Evolutionary conservation across 2,797 vertebrate species (phyloP).

Genomic region (Etheostoma nigrum): DNA sequence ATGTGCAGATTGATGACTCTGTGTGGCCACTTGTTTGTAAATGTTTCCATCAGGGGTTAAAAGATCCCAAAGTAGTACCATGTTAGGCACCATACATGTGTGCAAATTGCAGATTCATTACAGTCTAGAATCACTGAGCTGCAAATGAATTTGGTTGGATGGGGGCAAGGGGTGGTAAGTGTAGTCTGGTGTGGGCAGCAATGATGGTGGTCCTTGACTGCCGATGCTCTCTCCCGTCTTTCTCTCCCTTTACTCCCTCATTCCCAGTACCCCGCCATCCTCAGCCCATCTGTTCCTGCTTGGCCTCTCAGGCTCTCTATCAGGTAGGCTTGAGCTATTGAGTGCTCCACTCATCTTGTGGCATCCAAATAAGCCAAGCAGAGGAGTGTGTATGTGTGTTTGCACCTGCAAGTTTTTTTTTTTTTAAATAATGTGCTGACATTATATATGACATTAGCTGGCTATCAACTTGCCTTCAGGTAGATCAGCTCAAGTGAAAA

Average conservation of each 20-base stretch:
- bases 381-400: conserved; percentile 23
- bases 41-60: conserved; percentile 84
- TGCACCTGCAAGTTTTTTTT: conserved; percentile 18
- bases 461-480: conserved; percentile 14
- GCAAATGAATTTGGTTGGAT: conserved; percentile 82
- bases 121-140: conserved; percentile 75
- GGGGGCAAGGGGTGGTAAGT: conserved; percentile 71
- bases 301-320: conserved; percentile 80
- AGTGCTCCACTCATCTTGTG: conserved; percentile 74
- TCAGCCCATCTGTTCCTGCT: conserved; percentile 86
- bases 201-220: conserved; percentile 87
- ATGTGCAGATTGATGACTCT: conserved; percentile 82
- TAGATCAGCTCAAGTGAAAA: conserved; percentile 30
- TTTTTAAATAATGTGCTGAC: conserved; percentile 8
- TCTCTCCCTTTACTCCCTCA: conserved; percentile 65
- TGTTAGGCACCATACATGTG: conserved; percentile 79
- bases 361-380: conserved; percentile 63
- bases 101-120: conserved; percentile 85
- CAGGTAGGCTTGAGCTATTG: conserved; percentile 76
- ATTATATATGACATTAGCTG: conserved; percentile 25
- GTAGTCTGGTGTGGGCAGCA: conserved; percentile 82
- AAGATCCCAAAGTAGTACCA: conserved; percentile 76
- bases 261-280: conserved; percentile 74
- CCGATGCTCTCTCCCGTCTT: conserved; percentile 68
- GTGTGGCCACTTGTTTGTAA: conserved; percentile 85